Evolutionary conservation across 2,888 invertebrate species (phyloP).

Genomic region (Prosapia bicincta): DNA sequence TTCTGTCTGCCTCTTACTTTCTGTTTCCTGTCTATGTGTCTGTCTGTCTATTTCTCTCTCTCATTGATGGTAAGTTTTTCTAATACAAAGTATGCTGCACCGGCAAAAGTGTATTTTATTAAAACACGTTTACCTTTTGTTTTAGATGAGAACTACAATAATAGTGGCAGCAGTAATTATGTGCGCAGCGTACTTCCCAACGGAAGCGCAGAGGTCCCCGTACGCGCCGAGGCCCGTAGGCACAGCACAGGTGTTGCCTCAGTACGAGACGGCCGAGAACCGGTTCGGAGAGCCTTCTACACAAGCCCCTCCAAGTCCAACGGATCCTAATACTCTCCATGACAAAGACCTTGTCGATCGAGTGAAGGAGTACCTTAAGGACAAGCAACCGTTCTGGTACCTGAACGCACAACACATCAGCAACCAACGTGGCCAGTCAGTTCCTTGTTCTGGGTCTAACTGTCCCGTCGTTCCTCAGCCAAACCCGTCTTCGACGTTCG

Average conservation of each 20-base stretch:
- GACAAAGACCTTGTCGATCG: conserved; percentile 59
- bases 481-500: background rate
- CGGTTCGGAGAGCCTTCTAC: conserved; percentile 10
- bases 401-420: conserved; percentile 66
- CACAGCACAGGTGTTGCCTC: background rate
- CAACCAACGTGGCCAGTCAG: conserved; percentile 47
- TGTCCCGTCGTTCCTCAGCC: background rate
- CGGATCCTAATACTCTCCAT: background rate
- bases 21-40: no score
- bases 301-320: background rate
- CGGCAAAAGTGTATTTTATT: no score
- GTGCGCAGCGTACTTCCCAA: background rate
- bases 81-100: no score
- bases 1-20: no score
- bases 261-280: background rate
- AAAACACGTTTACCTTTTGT: no score
- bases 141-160: background rate
- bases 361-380: conserved; percentile 60
- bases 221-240: background rate
- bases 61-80: no score
- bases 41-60: no score
- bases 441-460: background rate
- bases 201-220: background rate
- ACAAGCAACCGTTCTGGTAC: conserved; percentile 70
- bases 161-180: background rate